Evolutionary conservation across 2,888 invertebrate species (phyloP), one percentile per base, ranked within the genome.

Genomic region (Hedychridium roseum): DNA sequence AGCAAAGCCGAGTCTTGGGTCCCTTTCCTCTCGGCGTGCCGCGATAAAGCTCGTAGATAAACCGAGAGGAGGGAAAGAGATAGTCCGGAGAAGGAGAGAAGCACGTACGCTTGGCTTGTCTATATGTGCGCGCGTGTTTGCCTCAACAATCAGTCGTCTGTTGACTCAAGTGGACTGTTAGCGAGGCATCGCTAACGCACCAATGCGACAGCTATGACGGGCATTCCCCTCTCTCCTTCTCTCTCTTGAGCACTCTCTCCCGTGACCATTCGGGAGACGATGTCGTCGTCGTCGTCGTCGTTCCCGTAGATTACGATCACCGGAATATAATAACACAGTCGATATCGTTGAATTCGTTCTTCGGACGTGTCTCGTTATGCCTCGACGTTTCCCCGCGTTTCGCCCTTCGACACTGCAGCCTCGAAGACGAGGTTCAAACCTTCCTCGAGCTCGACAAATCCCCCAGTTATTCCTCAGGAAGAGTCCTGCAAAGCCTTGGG

Each of bases 111-210:
- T 23, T 37, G n/a, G 20, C 34, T 16, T 26, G 15, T 7, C 2
- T 18, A 4, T 20, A 3, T 17, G 30, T 21, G 31, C 18, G 31
- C 21, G 54, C 57, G 62, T 64, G 68, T 68, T 68, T 66, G 64
- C 55, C 57, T 55, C 64, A 64, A 68, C 67, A 65, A 68, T 69
- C 67, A 59, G 62, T 50, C 60, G 64, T 61, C 62, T 67, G 68
- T 70, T 68, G 63, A 70, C 61, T 68, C 67, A 68, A 70, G 68
- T 66, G 68, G 62, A 62, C 68, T 60, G 66, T 70, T 70, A 68
- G 64, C 64, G 63, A 61, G 62, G 60, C 67, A 63, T 63, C 57
- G 68, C 68, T 64, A 66, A 68, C 63, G 43, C 44, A 44, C 36
- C 50, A 31, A 36, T 41, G 23, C 15, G 23, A 14, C 47, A 42